Conservation (phyloP, 2,888 invertebrate species). For the Eupithecia dodoneata region DNA sequence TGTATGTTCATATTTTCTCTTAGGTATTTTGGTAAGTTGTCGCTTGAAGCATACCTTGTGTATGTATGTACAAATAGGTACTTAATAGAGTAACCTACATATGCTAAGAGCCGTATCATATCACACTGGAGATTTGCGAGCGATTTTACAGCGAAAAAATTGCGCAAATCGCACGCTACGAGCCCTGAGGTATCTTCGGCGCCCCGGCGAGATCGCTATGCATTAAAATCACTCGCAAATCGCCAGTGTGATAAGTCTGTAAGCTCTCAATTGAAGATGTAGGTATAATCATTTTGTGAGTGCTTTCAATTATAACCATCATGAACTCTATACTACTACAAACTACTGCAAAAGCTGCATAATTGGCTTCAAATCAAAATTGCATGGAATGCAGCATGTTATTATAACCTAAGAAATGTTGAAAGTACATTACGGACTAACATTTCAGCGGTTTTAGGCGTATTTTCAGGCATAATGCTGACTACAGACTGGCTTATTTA, state of each 20-base stretch:
- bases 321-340: neutral
- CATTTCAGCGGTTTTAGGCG: slow-evolving; percentile 41
- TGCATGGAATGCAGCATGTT: slow-evolving; percentile 42
- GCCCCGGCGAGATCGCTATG: too few relatives aligned
- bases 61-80: neutral
- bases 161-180: too few relatives aligned
- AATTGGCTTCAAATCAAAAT: slow-evolving; percentile 43
- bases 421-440: slow-evolving; percentile 34
- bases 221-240: too few relatives aligned
- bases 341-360: slow-evolving; percentile 34
- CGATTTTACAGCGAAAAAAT: too few relatives aligned
- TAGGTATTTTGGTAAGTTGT: slow-evolving; percentile 21
- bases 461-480: slow-evolving; percentile 40
- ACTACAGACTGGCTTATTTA: slow-evolving; percentile 40
- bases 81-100: neutral
- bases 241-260: too few relatives aligned
- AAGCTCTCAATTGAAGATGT: neutral
- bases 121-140: too few relatives aligned
- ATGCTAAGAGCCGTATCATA: too few relatives aligned
- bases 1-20: slow-evolving; percentile 11
- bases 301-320: neutral
- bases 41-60: neutral
- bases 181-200: too few relatives aligned
- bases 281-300: neutral
- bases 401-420: slow-evolving; percentile 20